These are phyloP conservation scores for Agrochola macilenta DNA, from an alignment of 2,888 invertebrate genomes.

Conservation along the genomic window DNA sequence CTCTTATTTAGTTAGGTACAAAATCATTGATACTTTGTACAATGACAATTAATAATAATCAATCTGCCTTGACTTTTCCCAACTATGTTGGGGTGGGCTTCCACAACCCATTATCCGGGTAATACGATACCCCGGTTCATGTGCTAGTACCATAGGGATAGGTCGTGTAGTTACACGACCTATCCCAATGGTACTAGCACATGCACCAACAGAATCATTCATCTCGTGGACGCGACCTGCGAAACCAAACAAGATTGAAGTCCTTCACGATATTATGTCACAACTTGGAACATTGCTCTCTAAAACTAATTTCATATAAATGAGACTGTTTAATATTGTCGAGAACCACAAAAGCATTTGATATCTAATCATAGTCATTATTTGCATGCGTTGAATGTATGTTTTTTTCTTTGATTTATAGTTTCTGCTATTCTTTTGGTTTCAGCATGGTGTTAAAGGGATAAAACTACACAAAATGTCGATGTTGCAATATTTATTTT, in stretches of 20 bases:
- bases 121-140: too few relatives aligned
- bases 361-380: too few relatives aligned
- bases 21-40: too few relatives aligned
- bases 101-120: too few relatives aligned
- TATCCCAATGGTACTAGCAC: constrained; percentile 50
- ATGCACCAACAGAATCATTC: constrained; percentile 74
- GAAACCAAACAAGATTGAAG: constrained; percentile 73
- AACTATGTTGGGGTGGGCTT: too few relatives aligned
- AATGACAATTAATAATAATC: too few relatives aligned
- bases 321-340: not conserved
- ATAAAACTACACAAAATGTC: too few relatives aligned
- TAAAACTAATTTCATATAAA: constrained; percentile 27
- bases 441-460: not conserved
- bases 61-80: too few relatives aligned
- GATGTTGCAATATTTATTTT: not conserved
- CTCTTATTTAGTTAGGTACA: too few relatives aligned
- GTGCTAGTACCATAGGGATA: too few relatives aligned
- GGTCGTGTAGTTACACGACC: constrained; percentile 49
- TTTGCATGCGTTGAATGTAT: not conserved
- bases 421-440: not conserved
- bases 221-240: constrained; percentile 82
- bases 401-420: constrained; percentile 23
- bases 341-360: too few relatives aligned
- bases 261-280: constrained; percentile 52
- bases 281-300: constrained; percentile 51